Conservation (phyloP, 2,113 vertebrate species). For the Antechinus stuartii region DNA sequence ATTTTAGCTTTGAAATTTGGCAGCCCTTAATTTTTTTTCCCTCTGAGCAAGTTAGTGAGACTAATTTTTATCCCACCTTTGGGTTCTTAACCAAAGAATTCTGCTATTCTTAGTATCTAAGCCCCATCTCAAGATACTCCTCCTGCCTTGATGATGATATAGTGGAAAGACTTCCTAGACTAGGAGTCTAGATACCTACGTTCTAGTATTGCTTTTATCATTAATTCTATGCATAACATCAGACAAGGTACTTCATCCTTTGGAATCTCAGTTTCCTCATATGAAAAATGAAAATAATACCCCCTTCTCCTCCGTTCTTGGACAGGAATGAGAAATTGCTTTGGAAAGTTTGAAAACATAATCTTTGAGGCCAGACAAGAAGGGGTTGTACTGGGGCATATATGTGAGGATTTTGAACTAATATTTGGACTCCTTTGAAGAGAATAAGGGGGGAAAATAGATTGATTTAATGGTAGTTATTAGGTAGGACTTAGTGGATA, state of each 20-base stretch:
- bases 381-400: neutral
- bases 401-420: neutral
- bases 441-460: neutral
- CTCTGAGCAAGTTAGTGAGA: neutral
- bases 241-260: neutral
- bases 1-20: neutral
- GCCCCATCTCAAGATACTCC: neutral
- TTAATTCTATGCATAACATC: neutral
- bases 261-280: neutral
- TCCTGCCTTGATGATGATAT: neutral
- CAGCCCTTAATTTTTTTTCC: neutral
- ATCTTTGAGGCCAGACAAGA: neutral
- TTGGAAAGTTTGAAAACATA: neutral
- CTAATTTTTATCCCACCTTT: neutral
- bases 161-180: neutral
- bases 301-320: neutral
- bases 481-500: neutral
- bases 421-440: neutral
- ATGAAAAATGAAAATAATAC: neutral
- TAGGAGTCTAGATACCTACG: neutral
- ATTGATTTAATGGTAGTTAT: neutral
- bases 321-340: neutral
- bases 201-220: neutral
- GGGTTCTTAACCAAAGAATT: neutral
- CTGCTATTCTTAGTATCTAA: neutral